Conservation (phyloP, 1,140 invertebrate species). For the Drosophila mojavensis region DNA sequence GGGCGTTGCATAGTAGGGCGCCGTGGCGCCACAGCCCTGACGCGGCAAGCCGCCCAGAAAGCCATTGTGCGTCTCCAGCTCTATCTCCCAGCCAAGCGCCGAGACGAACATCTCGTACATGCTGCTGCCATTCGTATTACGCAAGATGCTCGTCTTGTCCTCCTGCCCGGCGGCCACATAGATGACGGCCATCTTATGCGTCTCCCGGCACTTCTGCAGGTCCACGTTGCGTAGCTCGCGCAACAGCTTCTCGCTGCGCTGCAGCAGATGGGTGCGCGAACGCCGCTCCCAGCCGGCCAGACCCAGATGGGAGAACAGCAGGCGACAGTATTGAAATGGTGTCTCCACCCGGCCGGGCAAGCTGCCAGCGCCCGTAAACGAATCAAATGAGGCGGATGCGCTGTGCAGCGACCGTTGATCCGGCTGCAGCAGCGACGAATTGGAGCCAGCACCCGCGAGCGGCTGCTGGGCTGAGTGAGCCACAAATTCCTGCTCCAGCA, state of each 20-base stretch:
- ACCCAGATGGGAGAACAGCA: slow-evolving; percentile 95
- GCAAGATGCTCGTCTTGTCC: slow-evolving; percentile 96
- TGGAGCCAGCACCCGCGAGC: slow-evolving; percentile 42
- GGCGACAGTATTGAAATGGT: slow-evolving; percentile 92
- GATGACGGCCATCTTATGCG: slow-evolving; percentile 99
- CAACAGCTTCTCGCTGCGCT: slow-evolving; percentile 95
- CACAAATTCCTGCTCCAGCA: slow-evolving; percentile 90
- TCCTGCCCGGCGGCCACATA: slow-evolving; percentile 99
- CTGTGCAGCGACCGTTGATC: slow-evolving; percentile 72
- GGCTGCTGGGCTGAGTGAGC: slow-evolving; percentile 84
- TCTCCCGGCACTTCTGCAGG: slow-evolving; percentile 95
- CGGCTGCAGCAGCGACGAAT: slow-evolving; percentile 46
- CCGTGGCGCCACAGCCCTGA: slow-evolving; percentile 95
- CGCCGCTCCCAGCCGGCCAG: slow-evolving; percentile 95
- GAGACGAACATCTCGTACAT: slow-evolving; percentile 98
- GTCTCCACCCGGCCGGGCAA: slow-evolving; percentile 66
- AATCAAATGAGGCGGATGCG: slow-evolving; percentile 68
- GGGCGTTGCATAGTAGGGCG: slow-evolving; percentile 98
- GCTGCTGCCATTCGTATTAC: slow-evolving; percentile 92
- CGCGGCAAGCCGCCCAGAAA: slow-evolving; percentile 97
- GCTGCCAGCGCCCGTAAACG: slow-evolving; percentile 54
- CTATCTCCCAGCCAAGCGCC: slow-evolving; percentile 97
- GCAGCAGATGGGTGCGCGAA: slow-evolving; percentile 92
- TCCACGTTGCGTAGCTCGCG: slow-evolving; percentile 97
- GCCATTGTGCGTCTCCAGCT: slow-evolving; percentile 97